These are phyloP conservation scores for Caenorhabditis sulstoni DNA, from an alignment of 2,888 invertebrate species.

Conservation along the genomic window DNA sequence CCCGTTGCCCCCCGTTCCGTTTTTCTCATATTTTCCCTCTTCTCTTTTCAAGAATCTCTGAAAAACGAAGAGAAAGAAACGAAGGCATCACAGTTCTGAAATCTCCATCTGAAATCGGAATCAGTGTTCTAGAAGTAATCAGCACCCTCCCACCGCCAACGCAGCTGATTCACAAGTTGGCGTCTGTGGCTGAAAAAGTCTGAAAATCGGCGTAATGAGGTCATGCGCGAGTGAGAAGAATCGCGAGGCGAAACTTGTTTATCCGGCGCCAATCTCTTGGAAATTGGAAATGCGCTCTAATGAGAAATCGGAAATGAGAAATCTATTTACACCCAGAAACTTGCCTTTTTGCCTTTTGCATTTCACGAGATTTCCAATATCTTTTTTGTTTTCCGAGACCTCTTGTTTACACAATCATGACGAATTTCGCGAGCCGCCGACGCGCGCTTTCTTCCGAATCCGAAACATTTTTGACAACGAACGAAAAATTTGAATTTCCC, in stretches of 20 bases:
- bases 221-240: not conserved
- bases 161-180: too few relatives aligned
- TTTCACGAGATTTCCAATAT: conserved; percentile 29
- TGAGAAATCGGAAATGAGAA: conserved; percentile 3
- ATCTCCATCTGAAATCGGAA: not conserved
- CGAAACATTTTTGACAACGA: not conserved
- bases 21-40: not conserved
- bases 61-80: not conserved
- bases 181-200: too few relatives aligned
- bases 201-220: conserved; percentile 1
- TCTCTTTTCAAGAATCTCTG: not conserved
- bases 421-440: conserved; percentile 24
- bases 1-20: not conserved
- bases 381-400: conserved; percentile 14
- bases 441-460: not conserved
- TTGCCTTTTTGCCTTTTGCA: not conserved
- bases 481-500: not conserved
- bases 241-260: too few relatives aligned
- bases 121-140: not conserved
- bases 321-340: not conserved
- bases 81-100: not conserved
- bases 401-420: conserved; percentile 28
- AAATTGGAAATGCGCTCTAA: not conserved
- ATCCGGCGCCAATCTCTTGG: too few relatives aligned
- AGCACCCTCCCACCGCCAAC: too few relatives aligned